Evolutionary conservation across 2,113 vertebrate genomes (phyloP).

Genomic region (Paradisaea rubra): DNA sequence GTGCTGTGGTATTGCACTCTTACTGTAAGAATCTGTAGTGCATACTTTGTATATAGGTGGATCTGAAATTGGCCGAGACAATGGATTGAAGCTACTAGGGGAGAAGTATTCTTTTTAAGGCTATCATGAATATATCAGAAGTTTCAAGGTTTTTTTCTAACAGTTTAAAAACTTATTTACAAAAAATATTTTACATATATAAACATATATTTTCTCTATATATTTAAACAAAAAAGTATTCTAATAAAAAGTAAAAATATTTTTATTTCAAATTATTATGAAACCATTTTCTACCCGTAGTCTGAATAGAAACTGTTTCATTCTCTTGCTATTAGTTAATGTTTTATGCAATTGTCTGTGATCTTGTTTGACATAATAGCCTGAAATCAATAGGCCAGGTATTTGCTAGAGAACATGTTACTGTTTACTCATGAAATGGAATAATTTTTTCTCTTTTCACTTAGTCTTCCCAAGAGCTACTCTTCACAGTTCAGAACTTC

Average conservation of each 20-base stretch:
- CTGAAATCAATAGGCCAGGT: conserved; percentile 41
- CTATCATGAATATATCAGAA: neutral
- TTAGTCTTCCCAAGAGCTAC: neutral
- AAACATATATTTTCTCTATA: neutral
- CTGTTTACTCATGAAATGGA: neutral
- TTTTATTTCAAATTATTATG: neutral
- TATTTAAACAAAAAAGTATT: neutral
- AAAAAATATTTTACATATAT: neutral
- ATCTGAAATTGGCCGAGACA: neutral
- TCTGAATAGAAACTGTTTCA: neutral
- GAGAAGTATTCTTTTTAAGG: neutral
- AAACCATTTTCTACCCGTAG: neutral
- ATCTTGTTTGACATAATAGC: conserved; percentile 36
- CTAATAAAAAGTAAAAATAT: neutral
- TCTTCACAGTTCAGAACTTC: neutral
- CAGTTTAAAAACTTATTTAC: accelerated
- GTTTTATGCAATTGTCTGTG: neutral
- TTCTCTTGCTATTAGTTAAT: conserved; percentile 13
- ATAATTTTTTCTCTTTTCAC: neutral
- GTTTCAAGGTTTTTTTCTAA: neutral
- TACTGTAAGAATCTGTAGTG: neutral
- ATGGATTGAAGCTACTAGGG: neutral
- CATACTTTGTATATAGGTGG: neutral
- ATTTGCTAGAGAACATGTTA: neutral
- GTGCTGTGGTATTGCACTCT: neutral